These are phyloP conservation scores for Apus apus DNA, from an alignment of 2,113 vertebrate genomes.

Conservation along the genomic window DNA sequence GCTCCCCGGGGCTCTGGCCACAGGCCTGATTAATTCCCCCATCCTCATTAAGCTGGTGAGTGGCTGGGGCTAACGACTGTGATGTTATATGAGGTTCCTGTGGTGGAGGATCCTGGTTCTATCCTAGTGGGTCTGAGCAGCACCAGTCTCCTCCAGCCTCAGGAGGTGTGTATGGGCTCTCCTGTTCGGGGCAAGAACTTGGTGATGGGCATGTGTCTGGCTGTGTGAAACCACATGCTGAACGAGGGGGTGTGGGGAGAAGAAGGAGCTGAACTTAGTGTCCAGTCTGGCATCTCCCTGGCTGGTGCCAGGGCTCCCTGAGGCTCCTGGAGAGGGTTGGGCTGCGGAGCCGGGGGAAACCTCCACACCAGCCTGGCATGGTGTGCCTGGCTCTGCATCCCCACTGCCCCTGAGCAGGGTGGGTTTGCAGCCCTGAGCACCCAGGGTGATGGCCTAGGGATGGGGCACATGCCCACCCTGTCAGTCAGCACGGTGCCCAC, in stretches of 20 bases:
- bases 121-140: not conserved
- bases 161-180: not conserved
- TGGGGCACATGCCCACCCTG: rapidly evolving
- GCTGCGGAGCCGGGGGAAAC: rapidly evolving
- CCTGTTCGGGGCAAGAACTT: rapidly evolving
- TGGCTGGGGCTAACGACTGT: rapidly evolving
- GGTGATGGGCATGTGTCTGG: not conserved
- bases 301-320: rapidly evolving
- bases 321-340: not conserved
- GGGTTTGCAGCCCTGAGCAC: not conserved
- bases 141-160: rapidly evolving
- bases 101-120: not conserved
- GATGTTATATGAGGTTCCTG: rapidly evolving
- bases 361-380: rapidly evolving
- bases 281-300: not conserved
- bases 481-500: rapidly evolving
- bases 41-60: not conserved
- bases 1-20: not conserved
- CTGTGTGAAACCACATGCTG: not conserved
- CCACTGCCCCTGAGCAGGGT: not conserved
- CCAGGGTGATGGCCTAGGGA: rapidly evolving
- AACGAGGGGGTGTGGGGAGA: not conserved
- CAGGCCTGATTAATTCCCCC: not conserved
- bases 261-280: not conserved
- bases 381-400: not conserved